Evolutionary conservation across 2,113 vertebrate species (phyloP), one percentile per base, ranked within the genome.

Genomic region (Callospermophilus lateralis): DNA sequence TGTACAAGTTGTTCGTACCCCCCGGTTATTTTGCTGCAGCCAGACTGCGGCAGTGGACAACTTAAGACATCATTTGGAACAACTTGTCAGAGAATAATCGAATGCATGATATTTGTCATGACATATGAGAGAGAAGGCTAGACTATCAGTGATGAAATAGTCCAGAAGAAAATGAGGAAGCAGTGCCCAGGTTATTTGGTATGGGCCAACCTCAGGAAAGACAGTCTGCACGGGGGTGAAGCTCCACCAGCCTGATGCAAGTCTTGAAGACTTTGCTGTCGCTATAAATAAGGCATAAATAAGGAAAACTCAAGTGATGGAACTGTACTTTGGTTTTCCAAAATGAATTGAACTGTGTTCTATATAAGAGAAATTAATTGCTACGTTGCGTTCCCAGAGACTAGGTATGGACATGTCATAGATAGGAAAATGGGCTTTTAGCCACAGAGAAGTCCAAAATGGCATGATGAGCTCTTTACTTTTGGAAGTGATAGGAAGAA

Each of bases 351-450:
- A 83, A 84, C 39, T 8, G 1, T 80, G 93, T 87, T 97, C 65
- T 74, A 93, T 70, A 80, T 95, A 37, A 89, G 85, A 88, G 32
- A 58, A 17, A 84, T 96, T 96, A 84, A 94, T 51, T 90, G 63
- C 3, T 55, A 86, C 94, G 51, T 79, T 86, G 17, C 91, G 30
- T 13, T 73, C 32, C n/a, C 45, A 93, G 10, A n/a, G 37, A 10
- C 45, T 10, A 76, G 6, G 8, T 28, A 42, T 39, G 32, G 85
- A 24, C 34, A 11, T 39, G 37, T 88, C 84, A 84, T 19, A 30
- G 37, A 20, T 79, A 70, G 72, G 72, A 87, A 78, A 93, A 78
- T 48, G 30, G 13, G 19, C 3, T 45, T 30, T 34, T 51, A 51
- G 26, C 34, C 81, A 78, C 70, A 81, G 61, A 37, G 22, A 80